A percentile compares a stretch with the other conserved stretches of the same genome.
Evolutionary conservation across 2,888 invertebrate species (phyloP).

Genomic region (Hipparchia sbordonii): DNA sequence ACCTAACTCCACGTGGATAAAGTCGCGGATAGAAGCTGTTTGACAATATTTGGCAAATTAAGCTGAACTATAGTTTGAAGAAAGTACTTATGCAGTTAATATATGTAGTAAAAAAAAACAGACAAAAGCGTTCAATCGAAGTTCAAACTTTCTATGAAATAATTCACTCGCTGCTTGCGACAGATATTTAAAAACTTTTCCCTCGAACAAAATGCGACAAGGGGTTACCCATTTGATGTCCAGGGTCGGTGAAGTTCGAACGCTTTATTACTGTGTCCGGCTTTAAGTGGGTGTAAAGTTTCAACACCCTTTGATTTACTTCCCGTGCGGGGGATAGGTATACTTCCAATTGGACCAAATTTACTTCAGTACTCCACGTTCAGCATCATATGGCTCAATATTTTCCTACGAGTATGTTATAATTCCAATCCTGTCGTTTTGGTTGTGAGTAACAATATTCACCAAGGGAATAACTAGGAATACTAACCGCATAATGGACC

Average conservation of each 20-base stretch:
- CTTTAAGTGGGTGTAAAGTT: constrained; percentile 84
- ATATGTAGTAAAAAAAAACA: no score
- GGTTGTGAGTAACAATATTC: constrained; percentile 40
- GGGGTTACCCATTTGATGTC: constrained; percentile 79
- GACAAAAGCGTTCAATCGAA: no score
- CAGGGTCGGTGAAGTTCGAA: constrained; percentile 79
- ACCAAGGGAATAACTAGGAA: constrained; percentile 56
- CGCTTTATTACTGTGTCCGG: constrained; percentile 83
- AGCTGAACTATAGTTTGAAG: no score
- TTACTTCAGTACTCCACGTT: constrained; percentile 46
- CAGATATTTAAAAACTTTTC: constrained; percentile 68
- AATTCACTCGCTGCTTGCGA: constrained; percentile 43
- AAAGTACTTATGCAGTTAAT: no score
- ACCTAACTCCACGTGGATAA: no score
- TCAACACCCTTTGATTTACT: constrained; percentile 84
- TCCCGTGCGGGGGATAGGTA: constrained; percentile 72
- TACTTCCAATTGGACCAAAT: constrained; percentile 64
- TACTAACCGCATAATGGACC: constrained; percentile 72
- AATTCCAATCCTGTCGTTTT: not conserved
- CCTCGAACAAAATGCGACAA: constrained; percentile 70
- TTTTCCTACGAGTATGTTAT: not conserved
- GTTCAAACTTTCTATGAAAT: not conserved
- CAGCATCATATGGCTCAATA: constrained; percentile 21
- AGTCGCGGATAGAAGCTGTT: no score
- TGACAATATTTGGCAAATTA: no score